Evolutionary conservation across 2,888 invertebrate species (phyloP).

Genomic region (Thera britannica): DNA sequence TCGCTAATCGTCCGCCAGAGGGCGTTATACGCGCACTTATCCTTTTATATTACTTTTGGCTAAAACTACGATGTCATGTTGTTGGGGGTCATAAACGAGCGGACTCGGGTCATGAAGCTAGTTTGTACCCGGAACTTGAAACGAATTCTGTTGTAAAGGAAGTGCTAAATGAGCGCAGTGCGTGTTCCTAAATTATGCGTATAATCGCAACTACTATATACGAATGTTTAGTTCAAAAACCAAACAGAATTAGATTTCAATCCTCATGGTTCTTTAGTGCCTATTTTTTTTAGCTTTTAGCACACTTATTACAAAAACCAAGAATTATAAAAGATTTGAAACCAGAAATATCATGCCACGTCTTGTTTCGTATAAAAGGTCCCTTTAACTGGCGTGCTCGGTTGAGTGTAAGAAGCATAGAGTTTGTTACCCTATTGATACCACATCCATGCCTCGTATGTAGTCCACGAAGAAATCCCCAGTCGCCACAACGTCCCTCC

Average conservation of each 20-base stretch:
- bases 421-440: background rate
- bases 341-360: too few species aligned
- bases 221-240: too few species aligned
- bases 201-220: background rate
- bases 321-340: too few species aligned
- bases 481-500: slow-evolving; percentile 5
- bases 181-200: slow-evolving; percentile 10
- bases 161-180: slow-evolving; percentile 13
- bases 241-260: too few species aligned
- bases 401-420: background rate
- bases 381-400: too few species aligned
- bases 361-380: too few species aligned
- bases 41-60: slow-evolving; percentile 27
- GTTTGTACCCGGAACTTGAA: slow-evolving; percentile 8
- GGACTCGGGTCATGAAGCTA: slow-evolving; percentile 6
- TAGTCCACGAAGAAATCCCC: slow-evolving; percentile 15
- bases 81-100: slow-evolving; percentile 16
- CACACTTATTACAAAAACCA: too few species aligned
- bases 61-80: slow-evolving; percentile 13
- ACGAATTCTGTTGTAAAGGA: slow-evolving; percentile 9
- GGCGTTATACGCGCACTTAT: slow-evolving; percentile 21
- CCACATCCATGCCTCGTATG: slow-evolving; percentile 16
- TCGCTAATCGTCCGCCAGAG: slow-evolving; percentile 25
- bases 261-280: too few species aligned
- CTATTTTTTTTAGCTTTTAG: too few species aligned